These are phyloP conservation scores for Hylaeus anthracinus DNA, from an alignment of 1,140 invertebrate species.

Conservation along the genomic window DNA sequence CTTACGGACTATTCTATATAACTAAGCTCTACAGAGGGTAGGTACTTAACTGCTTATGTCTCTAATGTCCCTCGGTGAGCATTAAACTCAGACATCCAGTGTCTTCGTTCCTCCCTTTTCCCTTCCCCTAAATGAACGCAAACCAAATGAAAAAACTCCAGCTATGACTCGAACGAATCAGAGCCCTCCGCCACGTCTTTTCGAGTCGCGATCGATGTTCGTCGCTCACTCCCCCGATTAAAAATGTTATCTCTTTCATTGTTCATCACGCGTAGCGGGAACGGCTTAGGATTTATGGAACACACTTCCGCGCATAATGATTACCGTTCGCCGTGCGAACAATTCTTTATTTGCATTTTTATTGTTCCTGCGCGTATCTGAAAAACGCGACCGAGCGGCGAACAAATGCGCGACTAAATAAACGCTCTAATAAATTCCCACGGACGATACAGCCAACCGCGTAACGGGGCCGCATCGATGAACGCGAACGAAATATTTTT, in stretches of 20 bases:
- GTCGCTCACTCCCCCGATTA: constrained; percentile 20
- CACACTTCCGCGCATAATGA: constrained; percentile 48
- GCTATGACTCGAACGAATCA: too few species aligned
- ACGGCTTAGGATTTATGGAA: constrained; percentile 21
- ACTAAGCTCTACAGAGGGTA: too few species aligned
- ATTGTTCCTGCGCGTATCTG: constrained; percentile 14
- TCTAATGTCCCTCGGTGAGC: too few species aligned
- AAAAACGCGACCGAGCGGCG: background rate
- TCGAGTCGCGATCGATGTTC: too few species aligned
- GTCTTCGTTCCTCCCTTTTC: too few species aligned
- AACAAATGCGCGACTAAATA: constrained; percentile 36
- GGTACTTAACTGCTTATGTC: too few species aligned
- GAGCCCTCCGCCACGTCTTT: too few species aligned
- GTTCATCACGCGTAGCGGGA: background rate
- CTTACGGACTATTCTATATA: too few species aligned
- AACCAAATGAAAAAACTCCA: too few species aligned
- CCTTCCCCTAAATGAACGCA: too few species aligned
- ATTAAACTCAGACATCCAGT: too few species aligned
- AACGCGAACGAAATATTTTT: constrained; percentile 5
- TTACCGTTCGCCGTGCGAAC: constrained; percentile 23
- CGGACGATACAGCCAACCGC: too few species aligned
- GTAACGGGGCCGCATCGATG: background rate
- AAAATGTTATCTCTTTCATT: constrained; percentile 21
- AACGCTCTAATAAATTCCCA: constrained; percentile 34
- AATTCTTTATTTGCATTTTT: constrained; percentile 51